Percentiles rank a stretch among this genome's conserved stretches.
Evolutionary conservation across 2,797 vertebrate genomes (phyloP).

Genomic region (Trematomus bernacchii): DNA sequence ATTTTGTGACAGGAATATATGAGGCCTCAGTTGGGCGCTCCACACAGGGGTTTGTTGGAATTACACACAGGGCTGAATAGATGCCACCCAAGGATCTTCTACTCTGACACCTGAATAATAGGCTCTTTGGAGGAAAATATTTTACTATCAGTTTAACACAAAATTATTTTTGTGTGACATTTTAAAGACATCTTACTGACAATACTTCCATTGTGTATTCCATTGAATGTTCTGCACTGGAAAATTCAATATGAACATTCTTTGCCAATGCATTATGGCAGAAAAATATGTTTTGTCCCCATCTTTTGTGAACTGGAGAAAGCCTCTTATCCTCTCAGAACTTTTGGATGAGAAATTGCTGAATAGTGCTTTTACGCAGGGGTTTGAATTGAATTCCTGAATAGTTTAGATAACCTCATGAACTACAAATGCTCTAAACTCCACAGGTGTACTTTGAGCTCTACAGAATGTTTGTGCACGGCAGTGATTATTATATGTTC

Average conservation of each 20-base stretch:
- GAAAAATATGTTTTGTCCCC: conserved; percentile 31
- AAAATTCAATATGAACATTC: conserved; percentile 63
- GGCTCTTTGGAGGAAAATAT: conserved; percentile 62
- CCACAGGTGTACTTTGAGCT: conserved; percentile 16
- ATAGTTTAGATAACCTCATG: conserved; percentile 26
- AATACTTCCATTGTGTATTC: conserved; percentile 48
- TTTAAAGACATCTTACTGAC: conserved; percentile 57
- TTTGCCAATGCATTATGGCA: conserved; percentile 45
- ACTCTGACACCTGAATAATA: conserved; percentile 66
- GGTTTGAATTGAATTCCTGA: conserved; percentile 13
- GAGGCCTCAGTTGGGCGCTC: conserved; percentile 54
- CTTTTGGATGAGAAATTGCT: conserved; percentile 27
- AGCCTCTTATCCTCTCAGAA: conserved; percentile 31
- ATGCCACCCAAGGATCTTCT: conserved; percentile 63
- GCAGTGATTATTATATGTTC: not conserved
- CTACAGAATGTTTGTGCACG: not conserved
- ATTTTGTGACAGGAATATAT: conserved; percentile 50
- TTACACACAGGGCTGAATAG: conserved; percentile 56
- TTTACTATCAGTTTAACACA: conserved; percentile 52
- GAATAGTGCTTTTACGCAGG: conserved; percentile 27
- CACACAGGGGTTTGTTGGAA: conserved; percentile 51
- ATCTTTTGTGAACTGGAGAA: conserved; percentile 33
- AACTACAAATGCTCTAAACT: conserved; percentile 22
- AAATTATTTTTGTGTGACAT: conserved; percentile 54
- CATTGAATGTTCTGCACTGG: conserved; percentile 47